These are phyloP conservation scores for Cabera pusaria DNA, from an alignment of 2,888 invertebrate species.

Conservation along the genomic window DNA sequence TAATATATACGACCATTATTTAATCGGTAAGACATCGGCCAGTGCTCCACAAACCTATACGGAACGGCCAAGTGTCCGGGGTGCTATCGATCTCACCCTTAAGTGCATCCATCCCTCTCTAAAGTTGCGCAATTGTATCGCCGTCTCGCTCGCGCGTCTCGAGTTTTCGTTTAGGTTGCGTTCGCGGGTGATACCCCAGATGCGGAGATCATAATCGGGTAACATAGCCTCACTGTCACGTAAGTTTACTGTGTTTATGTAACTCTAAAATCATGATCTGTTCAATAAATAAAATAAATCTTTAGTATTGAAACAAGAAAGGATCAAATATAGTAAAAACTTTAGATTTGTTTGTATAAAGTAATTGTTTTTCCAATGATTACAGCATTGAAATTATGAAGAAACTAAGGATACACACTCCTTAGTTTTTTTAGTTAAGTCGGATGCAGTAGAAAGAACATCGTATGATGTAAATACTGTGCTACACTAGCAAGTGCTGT, in stretches of 20 bases:
- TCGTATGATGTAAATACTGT: too few relatives aligned
- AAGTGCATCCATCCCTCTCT: conserved; percentile 59
- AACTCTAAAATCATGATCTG: too few relatives aligned
- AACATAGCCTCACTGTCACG: conserved; percentile 60
- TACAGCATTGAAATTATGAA: too few relatives aligned
- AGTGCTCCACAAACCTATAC: conserved; percentile 52
- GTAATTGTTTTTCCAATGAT: too few relatives aligned
- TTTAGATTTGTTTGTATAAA: too few relatives aligned
- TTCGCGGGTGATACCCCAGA: conserved; percentile 60
- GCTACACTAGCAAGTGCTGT: too few relatives aligned
- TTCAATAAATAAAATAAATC: too few relatives aligned
- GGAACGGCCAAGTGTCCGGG: conserved; percentile 57
- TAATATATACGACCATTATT: conserved; percentile 71
- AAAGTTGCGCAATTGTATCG: conserved; percentile 62
- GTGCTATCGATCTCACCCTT: conserved; percentile 38
- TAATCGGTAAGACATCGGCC: conserved; percentile 73
- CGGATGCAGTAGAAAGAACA: too few relatives aligned
- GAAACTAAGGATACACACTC: too few relatives aligned
- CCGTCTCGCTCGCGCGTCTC: conserved; percentile 48
- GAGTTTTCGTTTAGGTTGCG: conserved; percentile 41
- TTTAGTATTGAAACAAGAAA: too few relatives aligned
- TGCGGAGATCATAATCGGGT: conserved; percentile 54
- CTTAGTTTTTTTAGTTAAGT: too few relatives aligned
- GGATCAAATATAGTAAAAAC: too few relatives aligned
- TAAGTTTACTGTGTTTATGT: conserved; percentile 53